These are phyloP conservation scores for Dissostichus mawsoni DNA, from an alignment of 2,113 vertebrate genomes.

Conservation along the genomic window DNA sequence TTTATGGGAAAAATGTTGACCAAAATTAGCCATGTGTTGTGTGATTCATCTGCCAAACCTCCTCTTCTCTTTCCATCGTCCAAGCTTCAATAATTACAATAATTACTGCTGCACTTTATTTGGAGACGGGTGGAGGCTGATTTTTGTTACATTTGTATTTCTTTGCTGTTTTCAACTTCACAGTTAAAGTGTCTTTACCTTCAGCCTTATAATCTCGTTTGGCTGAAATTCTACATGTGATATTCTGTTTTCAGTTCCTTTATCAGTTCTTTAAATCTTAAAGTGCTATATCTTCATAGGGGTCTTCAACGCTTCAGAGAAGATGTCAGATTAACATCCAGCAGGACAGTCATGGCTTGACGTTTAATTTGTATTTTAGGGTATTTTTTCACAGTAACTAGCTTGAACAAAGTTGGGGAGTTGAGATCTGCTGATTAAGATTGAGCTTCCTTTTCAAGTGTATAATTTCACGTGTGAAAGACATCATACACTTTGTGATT, in stretches of 20 bases:
- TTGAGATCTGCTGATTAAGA: too few relatives aligned
- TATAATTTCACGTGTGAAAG: too few relatives aligned
- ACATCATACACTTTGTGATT: too few relatives aligned
- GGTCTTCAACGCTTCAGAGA: background rate
- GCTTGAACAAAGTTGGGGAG: too few relatives aligned
- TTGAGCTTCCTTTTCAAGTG: too few relatives aligned
- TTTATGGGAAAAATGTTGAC: background rate
- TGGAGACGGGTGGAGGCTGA: background rate
- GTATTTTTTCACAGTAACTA: too few relatives aligned
- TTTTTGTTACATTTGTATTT: background rate
- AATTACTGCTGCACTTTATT: background rate
- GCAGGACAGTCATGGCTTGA: too few relatives aligned
- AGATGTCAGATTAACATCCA: background rate
- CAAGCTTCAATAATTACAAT: background rate
- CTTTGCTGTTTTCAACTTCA: background rate
- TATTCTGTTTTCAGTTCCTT: too few relatives aligned
- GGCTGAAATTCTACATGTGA: background rate
- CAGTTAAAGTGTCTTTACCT: background rate
- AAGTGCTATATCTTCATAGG: background rate
- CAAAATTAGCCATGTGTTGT: constrained; percentile 9
- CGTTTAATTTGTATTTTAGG: too few relatives aligned
- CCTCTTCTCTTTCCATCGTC: background rate
- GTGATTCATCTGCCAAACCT: constrained; percentile 2
- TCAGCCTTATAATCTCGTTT: background rate
- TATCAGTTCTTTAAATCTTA: background rate